phyloP scores from a whole-genome alignment of 2,797 vertebrate species.

The Lemur catta region DNA sequence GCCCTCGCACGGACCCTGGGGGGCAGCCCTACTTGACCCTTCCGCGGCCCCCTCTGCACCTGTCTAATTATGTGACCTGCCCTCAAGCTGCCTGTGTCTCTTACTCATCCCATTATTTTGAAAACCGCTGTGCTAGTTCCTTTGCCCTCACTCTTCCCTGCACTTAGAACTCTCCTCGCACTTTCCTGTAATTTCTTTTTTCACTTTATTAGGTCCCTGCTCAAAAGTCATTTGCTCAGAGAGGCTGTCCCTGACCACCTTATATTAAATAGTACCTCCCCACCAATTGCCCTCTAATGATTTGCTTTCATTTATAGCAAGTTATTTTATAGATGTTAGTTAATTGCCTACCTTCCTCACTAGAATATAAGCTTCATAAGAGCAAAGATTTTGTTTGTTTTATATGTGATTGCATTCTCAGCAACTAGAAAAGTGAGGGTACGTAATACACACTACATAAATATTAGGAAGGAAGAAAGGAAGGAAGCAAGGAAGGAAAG shows the following conservation, averaged over 20 bases:
- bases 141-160: neutral
- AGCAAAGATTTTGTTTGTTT: neutral
- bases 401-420: neutral
- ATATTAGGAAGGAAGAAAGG: neutral
- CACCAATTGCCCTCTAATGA: neutral
- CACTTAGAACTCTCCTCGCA: neutral
- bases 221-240: neutral
- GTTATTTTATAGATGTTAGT: neutral
- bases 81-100: neutral
- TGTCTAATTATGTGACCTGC: neutral
- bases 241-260: neutral
- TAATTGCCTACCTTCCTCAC: neutral
- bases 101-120: neutral
- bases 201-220: neutral
- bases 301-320: neutral
- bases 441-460: neutral
- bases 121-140: neutral
- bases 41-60: neutral
- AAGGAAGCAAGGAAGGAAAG: neutral
- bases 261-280: neutral
- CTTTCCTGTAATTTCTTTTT: neutral
- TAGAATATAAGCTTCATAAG: neutral
- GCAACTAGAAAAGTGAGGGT: neutral
- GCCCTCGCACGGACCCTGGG: rapidly evolving
- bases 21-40: neutral